phyloP scores from a whole-genome alignment of 2,113 vertebrate genomes.

The Platysternon megacephalum region DNA sequence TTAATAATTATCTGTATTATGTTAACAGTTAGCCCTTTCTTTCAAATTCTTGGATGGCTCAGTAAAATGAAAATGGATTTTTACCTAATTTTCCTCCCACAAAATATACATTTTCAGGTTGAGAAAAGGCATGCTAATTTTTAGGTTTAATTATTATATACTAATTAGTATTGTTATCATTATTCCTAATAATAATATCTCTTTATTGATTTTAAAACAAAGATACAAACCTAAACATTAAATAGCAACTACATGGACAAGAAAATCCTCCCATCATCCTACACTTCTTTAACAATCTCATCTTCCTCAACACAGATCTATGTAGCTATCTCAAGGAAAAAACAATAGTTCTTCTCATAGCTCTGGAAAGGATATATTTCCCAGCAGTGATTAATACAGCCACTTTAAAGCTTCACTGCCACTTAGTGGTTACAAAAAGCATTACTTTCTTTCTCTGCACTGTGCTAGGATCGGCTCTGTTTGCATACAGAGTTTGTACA shows the following conservation, averaged over 20 bases:
- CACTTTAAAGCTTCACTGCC: neutral
- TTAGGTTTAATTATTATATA: neutral
- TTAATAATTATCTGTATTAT: neutral
- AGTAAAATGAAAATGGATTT: neutral
- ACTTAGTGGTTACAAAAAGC: neutral
- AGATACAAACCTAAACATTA: neutral
- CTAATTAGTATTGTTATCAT: neutral
- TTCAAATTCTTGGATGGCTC: neutral
- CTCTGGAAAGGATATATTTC: rapidly evolving
- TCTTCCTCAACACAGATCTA: neutral
- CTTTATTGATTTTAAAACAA: neutral
- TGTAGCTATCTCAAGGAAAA: neutral
- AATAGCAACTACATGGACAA: neutral
- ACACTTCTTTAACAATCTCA: neutral
- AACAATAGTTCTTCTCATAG: neutral
- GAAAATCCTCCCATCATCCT: neutral
- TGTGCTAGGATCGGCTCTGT: neutral
- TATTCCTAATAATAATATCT: neutral
- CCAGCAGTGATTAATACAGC: rapidly evolving
- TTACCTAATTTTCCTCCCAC: neutral
- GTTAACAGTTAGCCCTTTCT: neutral
- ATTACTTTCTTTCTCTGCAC: neutral
- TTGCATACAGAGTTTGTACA: neutral
- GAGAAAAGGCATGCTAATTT: neutral
- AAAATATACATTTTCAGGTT: neutral